A percentile compares a stretch with the other conserved stretches of the same genome.
Conservation (phyloP, 2,888 invertebrate species). For the Phaedon cochleariae region DNA sequence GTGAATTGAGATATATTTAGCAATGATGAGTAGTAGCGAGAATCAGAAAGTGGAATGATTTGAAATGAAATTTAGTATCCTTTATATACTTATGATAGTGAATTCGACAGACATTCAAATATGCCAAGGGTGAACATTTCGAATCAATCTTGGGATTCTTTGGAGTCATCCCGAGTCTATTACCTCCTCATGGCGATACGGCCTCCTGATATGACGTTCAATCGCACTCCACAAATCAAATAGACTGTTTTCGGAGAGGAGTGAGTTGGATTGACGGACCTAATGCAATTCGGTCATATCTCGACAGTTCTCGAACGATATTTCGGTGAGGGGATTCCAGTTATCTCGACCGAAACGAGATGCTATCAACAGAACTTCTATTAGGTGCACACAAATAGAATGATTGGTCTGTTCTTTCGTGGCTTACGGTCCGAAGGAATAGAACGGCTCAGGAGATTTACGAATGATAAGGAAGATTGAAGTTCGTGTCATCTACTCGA, state of each 20-base stretch:
- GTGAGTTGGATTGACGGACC: conserved; percentile 39
- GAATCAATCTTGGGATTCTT: not conserved
- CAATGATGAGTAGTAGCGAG: no score
- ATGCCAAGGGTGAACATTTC: no score
- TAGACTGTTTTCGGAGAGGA: conserved; percentile 23
- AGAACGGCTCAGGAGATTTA: not conserved
- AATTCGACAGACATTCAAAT: no score
- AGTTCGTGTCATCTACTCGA: not conserved
- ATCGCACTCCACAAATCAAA: conserved; percentile 19
- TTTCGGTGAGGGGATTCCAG: conserved; percentile 41
- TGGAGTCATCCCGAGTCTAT: not conserved
- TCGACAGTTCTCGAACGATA: conserved; percentile 42
- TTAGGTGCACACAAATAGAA: conserved; percentile 44
- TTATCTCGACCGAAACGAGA: conserved; percentile 40
- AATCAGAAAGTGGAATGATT: no score
- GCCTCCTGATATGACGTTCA: conserved; percentile 2
- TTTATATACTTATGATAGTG: no score
- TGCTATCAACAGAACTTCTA: conserved; percentile 43
- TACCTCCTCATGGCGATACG: not conserved
- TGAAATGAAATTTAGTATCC: no score
- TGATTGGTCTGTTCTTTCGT: conserved; percentile 46
- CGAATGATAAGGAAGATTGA: not conserved
- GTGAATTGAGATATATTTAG: no score
- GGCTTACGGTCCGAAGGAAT: conserved; percentile 39
- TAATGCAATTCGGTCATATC: conserved; percentile 46